Conservation (phyloP, 92 coral and sea anemone species). For the Heteractis magnifica region DNA sequence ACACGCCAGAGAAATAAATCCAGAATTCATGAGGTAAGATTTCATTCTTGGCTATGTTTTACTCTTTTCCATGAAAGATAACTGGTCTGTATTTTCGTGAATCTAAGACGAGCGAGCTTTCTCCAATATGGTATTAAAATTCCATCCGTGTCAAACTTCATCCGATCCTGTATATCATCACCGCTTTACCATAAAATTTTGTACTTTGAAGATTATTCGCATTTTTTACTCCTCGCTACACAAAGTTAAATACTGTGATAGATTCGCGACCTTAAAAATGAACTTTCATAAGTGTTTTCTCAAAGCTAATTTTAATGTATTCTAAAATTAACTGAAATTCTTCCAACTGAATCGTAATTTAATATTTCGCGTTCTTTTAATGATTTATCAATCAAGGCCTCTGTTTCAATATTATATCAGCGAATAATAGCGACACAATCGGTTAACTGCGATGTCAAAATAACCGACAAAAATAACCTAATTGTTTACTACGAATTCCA, state of each 20-base stretch:
- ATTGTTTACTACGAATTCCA: neutral
- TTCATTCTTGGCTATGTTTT: neutral
- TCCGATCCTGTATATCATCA: neutral
- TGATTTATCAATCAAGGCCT: constrained; percentile 10
- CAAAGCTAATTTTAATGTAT: neutral
- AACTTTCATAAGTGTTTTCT: neutral
- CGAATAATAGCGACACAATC: neutral
- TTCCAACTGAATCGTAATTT: neutral
- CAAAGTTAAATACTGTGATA: neutral
- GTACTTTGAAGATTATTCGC: neutral
- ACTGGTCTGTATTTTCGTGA: neutral
- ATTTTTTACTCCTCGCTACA: neutral
- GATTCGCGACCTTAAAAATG: neutral
- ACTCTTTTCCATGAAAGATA: neutral
- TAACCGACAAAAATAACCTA: neutral
- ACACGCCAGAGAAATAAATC: constrained; percentile 33
- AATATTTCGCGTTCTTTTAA: constrained; percentile 6
- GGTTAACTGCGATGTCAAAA: neutral
- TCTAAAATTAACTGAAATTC: neutral
- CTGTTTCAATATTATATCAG: constrained; percentile 14
- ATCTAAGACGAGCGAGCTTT: neutral
- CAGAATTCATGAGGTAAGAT: constrained; percentile 56
- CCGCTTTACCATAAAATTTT: neutral
- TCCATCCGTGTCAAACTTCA: neutral
- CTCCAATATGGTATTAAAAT: neutral